These are phyloP conservation scores for Ganaspis sp. DNA, from an alignment of 1,140 invertebrate genomes.

Conservation along the genomic window DNA sequence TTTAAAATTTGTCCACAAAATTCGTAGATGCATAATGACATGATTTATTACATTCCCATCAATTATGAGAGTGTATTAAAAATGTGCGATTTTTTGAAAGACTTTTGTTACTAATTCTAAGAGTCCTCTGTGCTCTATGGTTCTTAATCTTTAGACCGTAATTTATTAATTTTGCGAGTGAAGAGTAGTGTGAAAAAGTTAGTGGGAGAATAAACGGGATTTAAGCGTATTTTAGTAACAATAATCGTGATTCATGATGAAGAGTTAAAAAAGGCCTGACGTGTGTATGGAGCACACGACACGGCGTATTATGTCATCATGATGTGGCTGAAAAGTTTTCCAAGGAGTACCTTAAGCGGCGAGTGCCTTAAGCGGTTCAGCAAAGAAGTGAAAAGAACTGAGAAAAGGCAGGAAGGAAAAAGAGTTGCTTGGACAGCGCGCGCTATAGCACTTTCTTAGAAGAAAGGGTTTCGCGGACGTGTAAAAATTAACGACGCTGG, in stretches of 20 bases:
- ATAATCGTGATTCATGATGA: conserved; percentile 22
- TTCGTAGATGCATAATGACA: no score
- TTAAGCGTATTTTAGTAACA: background rate
- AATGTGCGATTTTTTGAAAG: no score
- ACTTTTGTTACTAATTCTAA: no score
- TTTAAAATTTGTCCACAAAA: no score
- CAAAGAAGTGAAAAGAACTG: conserved; percentile 23
- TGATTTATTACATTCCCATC: no score
- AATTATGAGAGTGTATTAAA: no score
- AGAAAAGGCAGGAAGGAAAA: conserved; percentile 27
- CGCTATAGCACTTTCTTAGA: background rate
- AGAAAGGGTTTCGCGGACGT: conserved; percentile 21
- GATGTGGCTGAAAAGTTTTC: conserved; percentile 22
- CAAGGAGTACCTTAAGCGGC: conserved; percentile 3
- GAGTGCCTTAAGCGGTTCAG: conserved; percentile 20
- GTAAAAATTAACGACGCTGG: conserved; percentile 17
- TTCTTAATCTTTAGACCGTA: no score
- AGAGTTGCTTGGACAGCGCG: conserved; percentile 18
- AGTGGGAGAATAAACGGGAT: no score
- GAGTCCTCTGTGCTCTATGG: no score
- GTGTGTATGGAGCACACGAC: conserved; percentile 6
- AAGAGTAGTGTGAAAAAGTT: no score
- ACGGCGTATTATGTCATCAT: conserved; percentile 21
- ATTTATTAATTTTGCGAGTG: no score
- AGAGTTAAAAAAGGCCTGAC: background rate